A percentile compares a stretch with the other conserved stretches of the same genome.
phyloP scores from a whole-genome alignment of 1,140 invertebrate genomes.

The honey bee (Apis mellifera) region Amel_HAv3.1 CM009940.2:3629501-3630000 shows the following conservation, averaged over 20 bases:
- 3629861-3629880: conserved; percentile 6
- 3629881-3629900: conserved; percentile 29
- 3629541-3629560: conserved; percentile 60
- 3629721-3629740: conserved; percentile 62
- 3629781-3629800: conserved; percentile 26
- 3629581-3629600: conserved; percentile 82
- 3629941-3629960: conserved; percentile 27
- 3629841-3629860: neutral
- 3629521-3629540: conserved; percentile 41
- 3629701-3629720: conserved; percentile 3
- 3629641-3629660: conserved; percentile 63
- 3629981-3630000: neutral
- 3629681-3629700: conserved; percentile 15
- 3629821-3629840: conserved; percentile 40
- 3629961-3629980: conserved; percentile 28
- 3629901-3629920: conserved; percentile 37
- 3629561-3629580: conserved; percentile 75
- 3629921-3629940: conserved; percentile 20
- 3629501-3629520: conserved; percentile 22
- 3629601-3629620: conserved; percentile 81
- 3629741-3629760: conserved; percentile 24
- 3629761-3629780: conserved; percentile 10
- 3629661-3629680: conserved; percentile 50
- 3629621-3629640: conserved; percentile 76
- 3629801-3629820: conserved; percentile 9